Evolutionary conservation across 2,797 vertebrate genomes (phyloP).

Genomic region (Psittacula derbiana): DNA sequence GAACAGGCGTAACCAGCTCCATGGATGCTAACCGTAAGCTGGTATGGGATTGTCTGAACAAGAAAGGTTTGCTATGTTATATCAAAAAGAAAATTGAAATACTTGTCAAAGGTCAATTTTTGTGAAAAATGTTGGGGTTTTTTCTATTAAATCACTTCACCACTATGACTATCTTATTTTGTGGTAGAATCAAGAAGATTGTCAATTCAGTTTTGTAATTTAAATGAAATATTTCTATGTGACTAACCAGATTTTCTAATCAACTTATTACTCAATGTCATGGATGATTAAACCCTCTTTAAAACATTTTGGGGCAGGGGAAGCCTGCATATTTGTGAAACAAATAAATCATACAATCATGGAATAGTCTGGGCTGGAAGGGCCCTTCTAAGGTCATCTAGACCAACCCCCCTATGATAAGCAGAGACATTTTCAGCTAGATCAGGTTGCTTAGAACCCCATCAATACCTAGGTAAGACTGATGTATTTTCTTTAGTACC

Average conservation of each 20-base stretch:
- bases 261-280: neutral
- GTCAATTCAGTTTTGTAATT: neutral
- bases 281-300: neutral
- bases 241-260: neutral
- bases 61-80: neutral
- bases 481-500: neutral
- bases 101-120: neutral
- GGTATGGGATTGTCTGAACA: neutral
- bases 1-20: neutral
- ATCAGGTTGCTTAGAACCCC: neutral
- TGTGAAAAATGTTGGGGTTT: neutral
- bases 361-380: neutral
- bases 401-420: neutral
- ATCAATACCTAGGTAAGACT: neutral
- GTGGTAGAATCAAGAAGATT: neutral
- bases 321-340: neutral
- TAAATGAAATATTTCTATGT: neutral
- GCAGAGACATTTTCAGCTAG: neutral
- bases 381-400: neutral
- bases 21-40: neutral
- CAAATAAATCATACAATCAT: neutral
- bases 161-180: neutral
- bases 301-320: neutral
- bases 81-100: neutral
- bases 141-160: neutral